Percentiles rank a stretch among this genome's conserved stretches.
phyloP scores from a whole-genome alignment of 2,797 vertebrate species.

The Pygocentrus nattereri region DNA sequence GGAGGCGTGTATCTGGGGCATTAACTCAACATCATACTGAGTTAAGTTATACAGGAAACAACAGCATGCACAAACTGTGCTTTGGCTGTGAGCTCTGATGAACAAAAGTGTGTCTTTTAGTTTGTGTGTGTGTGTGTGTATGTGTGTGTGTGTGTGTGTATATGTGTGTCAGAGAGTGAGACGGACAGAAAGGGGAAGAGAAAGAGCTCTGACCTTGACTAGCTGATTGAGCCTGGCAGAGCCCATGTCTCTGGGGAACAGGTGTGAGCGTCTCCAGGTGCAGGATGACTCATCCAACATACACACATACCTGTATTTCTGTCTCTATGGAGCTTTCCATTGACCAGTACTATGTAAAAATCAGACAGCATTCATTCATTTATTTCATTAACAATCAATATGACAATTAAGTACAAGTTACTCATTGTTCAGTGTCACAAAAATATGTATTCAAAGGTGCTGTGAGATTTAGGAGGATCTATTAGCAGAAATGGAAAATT shows the following conservation, averaged over 20 bases:
- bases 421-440: too few species aligned
- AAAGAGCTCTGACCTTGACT: constrained; percentile 53
- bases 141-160: neutral
- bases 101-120: neutral
- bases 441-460: too few species aligned
- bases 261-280: constrained; percentile 50
- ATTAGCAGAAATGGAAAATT: too few species aligned
- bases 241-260: constrained; percentile 47
- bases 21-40: constrained; percentile 26
- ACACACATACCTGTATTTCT: constrained; percentile 20
- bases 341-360: too few species aligned
- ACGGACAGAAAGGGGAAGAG: neutral
- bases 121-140: neutral
- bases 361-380: too few species aligned
- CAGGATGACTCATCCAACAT: constrained; percentile 48
- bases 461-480: too few species aligned
- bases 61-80: neutral
- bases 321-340: neutral
- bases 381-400: too few species aligned
- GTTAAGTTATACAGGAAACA: constrained; percentile 37
- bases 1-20: constrained; percentile 13
- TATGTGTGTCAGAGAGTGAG: neutral
- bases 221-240: constrained; percentile 34
- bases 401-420: too few species aligned
- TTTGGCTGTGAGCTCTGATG: neutral